Evolutionary conservation across 2,113 vertebrate genomes (phyloP), one percentile per base, ranked within the genome.

Genomic region (Junco hyemalis): DNA sequence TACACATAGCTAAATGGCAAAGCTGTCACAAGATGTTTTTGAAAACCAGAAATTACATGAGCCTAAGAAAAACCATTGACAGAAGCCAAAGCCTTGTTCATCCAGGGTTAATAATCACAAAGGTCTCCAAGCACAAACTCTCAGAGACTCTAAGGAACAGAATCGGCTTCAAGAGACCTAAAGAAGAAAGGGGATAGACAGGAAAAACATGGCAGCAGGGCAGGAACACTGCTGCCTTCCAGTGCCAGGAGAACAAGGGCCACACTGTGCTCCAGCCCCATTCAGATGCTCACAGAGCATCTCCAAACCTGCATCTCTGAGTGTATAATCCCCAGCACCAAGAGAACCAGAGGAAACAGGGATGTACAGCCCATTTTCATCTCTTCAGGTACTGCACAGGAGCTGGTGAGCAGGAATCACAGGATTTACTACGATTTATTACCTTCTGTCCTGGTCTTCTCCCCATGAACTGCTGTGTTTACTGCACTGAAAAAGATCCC

Each of bases 301-400:
- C 73, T 50, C 35, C 78, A 47, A 25, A 3, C 25, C 47, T 44
- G n/a, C 20, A 47, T 3, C 36, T 9, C 5, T 8, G 11, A 57
- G n/a, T 12, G 31, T 31, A 28, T 28, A 2, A 29, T 6, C 22
- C 51, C 42, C 22, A 12, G 6, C 31, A 47, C 19, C 1, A 0
- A 11, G 23, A 36, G 17, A 47, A 56, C 15, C 40, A 21, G 17
- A 48, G 47, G 44, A 59, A 65, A 44, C 0, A 8, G 11, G 22
- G 35, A n/a, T 16, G 40, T 28, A 24, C 7, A 40, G 51, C 21
- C n/a, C 6, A 2, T 12, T 14, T 57, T 36, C 26, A 40, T 21
- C 38, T 56, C 42, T 29, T 36, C 73, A 90, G 40, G 54, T 63
- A 26, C 66, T 70, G 44, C 47, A 73, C 42, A 78, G 50, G 50